Base-by-base conservation (phyloP, 2,113 vertebrate species). In the Anarrhichthys ocellatus region DNA sequence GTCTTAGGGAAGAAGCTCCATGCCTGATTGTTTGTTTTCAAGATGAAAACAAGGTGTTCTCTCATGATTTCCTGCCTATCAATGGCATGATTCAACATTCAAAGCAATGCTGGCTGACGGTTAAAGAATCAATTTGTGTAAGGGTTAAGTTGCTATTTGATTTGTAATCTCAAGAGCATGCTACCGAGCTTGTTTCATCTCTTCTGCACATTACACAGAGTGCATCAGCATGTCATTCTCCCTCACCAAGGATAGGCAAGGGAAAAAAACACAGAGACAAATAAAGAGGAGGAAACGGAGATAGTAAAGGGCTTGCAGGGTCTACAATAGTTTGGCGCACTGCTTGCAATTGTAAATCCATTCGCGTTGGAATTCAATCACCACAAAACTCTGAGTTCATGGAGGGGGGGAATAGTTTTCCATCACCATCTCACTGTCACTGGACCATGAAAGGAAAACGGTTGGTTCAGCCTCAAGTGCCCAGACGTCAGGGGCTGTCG, bases 101-200 rank as follows among this genome's bases (percentile, higher is more conserved):
- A 73, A 81, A 50, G 48, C 20, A 7, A 0, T 52, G 54, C 72
- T 63, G 42, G 18, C 38, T 65, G 40, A 40, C 44, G 86, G 90
- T 92, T 89, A 90, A 89, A 69, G 70, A 92, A 90, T 92, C 87
- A 75, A 87, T 93, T 88, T 92, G 67, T 73, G 67, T 81, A 63
- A 82, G 78, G 90, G 88, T 93, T 92, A 90, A 91, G 80, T 77
- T 59, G 65, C 61, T 83, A 72, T 91, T 93, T 89, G 86, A 91
- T 91, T 93, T 86, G 77, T 52, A 91, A 83, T 90, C 89, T 91
- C 85, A 90, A 93, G 89, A 90, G 84, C 81, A 74, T 14, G 59
- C 76, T 52, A 24, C 73, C 64, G 71, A 34, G 77, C 81, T 76
- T 80, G 56, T 88, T 78, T 84, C 81, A 86, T 89, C 82, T 88